A percentile compares a stretch with the other conserved stretches of the same genome.
Conservation (phyloP, 2,797 vertebrate species). For the Danio tinwini region DNA sequence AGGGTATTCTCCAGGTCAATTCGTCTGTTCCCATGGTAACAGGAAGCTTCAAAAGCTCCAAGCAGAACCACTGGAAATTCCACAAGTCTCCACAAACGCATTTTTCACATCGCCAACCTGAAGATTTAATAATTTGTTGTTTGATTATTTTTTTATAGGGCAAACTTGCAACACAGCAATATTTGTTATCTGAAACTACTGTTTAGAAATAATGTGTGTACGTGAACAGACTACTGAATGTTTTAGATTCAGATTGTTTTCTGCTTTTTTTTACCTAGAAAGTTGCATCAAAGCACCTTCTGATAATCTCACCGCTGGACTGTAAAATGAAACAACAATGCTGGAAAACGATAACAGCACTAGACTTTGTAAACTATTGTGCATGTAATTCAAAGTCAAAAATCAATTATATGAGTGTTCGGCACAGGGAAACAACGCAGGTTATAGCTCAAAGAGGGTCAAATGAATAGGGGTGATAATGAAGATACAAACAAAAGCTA, state of each 20-base stretch:
- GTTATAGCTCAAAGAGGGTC: not conserved
- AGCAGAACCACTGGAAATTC: not conserved
- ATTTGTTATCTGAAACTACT: not conserved
- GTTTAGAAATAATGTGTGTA: not conserved
- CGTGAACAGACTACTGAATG: not conserved
- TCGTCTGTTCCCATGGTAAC: conserved; percentile 19
- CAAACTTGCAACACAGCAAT: not conserved
- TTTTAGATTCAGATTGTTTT: not conserved
- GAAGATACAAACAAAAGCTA: not conserved
- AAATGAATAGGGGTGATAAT: not conserved
- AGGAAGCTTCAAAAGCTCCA: not conserved
- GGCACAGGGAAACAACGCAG: not conserved
- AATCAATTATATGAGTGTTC: not conserved
- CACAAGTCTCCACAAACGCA: not conserved
- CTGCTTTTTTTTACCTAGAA: not conserved
- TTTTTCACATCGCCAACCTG: not conserved
- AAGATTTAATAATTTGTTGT: not conserved
- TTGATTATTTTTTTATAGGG: not conserved
- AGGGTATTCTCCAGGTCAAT: not conserved
- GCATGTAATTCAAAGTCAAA: conserved; percentile 1
- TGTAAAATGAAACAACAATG: conserved; percentile 12
- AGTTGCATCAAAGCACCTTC: not conserved
- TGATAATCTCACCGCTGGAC: not conserved
- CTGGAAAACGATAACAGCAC: not conserved
- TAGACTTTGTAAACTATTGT: conserved; percentile 7